Evolutionary conservation across 2,113 vertebrate genomes (phyloP).

Genomic region (Hiodon alosoides): DNA sequence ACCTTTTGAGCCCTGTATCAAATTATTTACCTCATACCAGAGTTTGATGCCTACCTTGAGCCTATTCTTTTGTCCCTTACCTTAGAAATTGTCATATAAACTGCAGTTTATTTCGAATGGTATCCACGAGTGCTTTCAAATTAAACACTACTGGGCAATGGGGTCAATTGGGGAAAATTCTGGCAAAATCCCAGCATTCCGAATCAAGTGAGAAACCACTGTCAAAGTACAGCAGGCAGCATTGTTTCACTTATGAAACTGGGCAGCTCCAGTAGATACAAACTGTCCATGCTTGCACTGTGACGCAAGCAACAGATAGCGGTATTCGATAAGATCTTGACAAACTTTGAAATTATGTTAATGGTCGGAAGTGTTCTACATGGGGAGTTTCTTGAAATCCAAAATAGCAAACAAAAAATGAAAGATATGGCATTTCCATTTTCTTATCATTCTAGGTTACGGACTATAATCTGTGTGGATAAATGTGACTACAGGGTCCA

Average conservation of each 20-base stretch:
- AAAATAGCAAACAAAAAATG: constrained; percentile 12
- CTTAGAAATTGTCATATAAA: constrained; percentile 20
- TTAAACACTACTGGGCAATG: not conserved
- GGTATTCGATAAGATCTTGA: not conserved
- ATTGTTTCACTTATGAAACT: too few relatives aligned
- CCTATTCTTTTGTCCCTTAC: too few relatives aligned
- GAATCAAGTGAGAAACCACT: too few relatives aligned
- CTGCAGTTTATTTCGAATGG: constrained; percentile 1
- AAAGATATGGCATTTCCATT: not conserved
- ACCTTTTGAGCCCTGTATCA: not conserved
- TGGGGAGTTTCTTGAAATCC: constrained; percentile 8
- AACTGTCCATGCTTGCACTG: not conserved
- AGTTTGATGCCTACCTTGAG: not conserved
- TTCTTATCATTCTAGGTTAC: too few relatives aligned
- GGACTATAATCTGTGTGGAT: too few relatives aligned
- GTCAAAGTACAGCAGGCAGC: too few relatives aligned
- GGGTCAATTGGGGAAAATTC: constrained; percentile 29
- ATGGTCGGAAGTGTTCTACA: not conserved
- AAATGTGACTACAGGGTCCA: not conserved
- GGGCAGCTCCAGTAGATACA: not conserved
- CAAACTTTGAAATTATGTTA: not conserved
- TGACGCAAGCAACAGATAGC: not conserved
- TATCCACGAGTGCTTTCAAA: not conserved
- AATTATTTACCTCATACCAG: not conserved
- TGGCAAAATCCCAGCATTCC: not conserved